phyloP scores from a whole-genome alignment of 2,113 vertebrate species.

The Pelvicachromis taeniatus region DNA sequence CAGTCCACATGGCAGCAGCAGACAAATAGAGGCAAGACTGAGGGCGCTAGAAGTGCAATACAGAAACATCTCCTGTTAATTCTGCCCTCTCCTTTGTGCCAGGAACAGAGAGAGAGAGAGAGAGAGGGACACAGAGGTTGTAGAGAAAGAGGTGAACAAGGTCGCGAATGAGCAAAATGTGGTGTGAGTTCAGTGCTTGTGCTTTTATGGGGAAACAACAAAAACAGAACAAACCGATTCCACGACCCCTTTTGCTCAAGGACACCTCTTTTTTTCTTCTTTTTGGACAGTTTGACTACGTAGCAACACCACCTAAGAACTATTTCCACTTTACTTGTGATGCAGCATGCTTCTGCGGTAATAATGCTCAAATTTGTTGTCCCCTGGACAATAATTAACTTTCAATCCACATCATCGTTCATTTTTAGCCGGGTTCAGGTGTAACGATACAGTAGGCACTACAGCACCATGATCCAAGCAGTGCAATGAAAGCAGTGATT shows the following conservation, averaged over 20 bases:
- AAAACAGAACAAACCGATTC: not conserved
- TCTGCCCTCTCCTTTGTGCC: not conserved
- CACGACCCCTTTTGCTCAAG: not conserved
- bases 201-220: not conserved
- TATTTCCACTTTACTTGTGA: not conserved
- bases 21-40: slow-evolving; percentile 4
- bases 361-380: not conserved
- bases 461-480: not conserved
- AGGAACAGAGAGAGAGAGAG: not conserved
- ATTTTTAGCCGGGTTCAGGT: not conserved
- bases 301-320: not conserved
- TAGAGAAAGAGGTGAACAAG: not conserved
- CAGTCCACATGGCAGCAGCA: slow-evolving; percentile 5
- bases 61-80: not conserved
- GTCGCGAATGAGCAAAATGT: not conserved
- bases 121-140: not conserved
- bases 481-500: not conserved
- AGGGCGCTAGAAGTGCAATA: not conserved
- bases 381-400: not conserved
- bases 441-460: not conserved
- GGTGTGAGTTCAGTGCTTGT: not conserved
- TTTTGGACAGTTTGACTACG: not conserved
- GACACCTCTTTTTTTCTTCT: not conserved
- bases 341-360: not conserved
- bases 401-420: not conserved